Evolutionary conservation across 2,888 invertebrate genomes (phyloP), one percentile per base, ranked within the genome.

Genomic region (Argynnis bischoffii): DNA sequence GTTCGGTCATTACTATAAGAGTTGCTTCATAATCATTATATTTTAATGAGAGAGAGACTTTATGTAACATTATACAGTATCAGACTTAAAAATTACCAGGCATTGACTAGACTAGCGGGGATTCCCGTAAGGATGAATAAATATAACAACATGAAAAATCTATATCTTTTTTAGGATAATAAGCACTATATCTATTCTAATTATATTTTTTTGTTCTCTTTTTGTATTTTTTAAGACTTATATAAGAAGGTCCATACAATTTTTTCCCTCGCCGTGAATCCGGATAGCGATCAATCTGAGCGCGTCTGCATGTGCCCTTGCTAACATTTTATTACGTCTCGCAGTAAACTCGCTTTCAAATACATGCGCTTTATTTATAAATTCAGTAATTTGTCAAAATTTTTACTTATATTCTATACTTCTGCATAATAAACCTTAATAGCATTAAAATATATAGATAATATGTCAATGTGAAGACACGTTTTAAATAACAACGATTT

Each of bases 261-360:
- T 6, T 76, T 74, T 59, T 71, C 77, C 55, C 77, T 74, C 77
- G 77, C 80, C 84, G 83, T 85, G 86, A 83, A 82, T 69, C 26
- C 35, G 80, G 87, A 88, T 88, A 84, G 79, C 79, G 82, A 89
- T 89, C 88, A 84, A 82, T 82, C 79, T 82, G 82, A 80, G 83
- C 78, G 80, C 80, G 81, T 83, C 83, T 75, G 84, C 80, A 81
- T 83, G 80, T 79, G 81, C 83, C 78, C 79, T 75, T 76, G 77
- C 77, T 69, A 77, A 82, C 86, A 82, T 87, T 86, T 86, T 85
- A 87, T 86, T 85, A 82, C 82, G 73, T 79, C 81, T 80, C 80
- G 80, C 82, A 83, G 85, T 64, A 50, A 72, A 69, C 64, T 69
- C 50, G 56, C 56, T 54, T 68, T 60, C 47, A 61, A 41, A 57